These are phyloP conservation scores for Daphoenositta chrysoptera DNA, from an alignment of 2,113 vertebrate species.

Conservation along the genomic window DNA sequence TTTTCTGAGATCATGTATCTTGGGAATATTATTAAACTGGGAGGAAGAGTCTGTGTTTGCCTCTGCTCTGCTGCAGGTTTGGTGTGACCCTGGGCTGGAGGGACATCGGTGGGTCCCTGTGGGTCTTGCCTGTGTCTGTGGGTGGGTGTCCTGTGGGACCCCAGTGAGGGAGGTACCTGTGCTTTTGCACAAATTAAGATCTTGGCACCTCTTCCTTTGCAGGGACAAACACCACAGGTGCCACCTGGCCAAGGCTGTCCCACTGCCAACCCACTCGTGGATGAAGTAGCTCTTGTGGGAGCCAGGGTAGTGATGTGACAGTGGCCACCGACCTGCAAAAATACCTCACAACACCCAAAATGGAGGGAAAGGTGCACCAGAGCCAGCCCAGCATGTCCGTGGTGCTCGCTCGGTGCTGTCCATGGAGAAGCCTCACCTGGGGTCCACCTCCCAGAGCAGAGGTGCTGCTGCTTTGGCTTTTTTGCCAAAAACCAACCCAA, in stretches of 20 bases:
- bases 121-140: not conserved
- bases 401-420: accelerated
- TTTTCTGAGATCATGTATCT: not conserved
- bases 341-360: not conserved
- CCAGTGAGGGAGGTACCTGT: not conserved
- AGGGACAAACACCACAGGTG: not conserved
- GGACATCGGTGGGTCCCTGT: accelerated
- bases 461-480: not conserved
- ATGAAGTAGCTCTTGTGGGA: not conserved
- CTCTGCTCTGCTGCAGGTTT: not conserved
- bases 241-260: not conserved
- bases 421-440: not conserved
- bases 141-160: not conserved
- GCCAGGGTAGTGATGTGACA: not conserved
- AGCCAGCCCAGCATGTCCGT: accelerated
- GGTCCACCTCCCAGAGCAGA: not conserved
- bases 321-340: not conserved
- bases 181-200: not conserved
- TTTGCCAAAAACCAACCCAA: not conserved
- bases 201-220: not conserved
- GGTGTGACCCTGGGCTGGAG: not conserved
- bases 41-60: not conserved
- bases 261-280: not conserved
- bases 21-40: not conserved
- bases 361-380: not conserved